phyloP scores from a whole-genome alignment of 2,113 vertebrate species.

The Brevimyrus niger region DNA sequence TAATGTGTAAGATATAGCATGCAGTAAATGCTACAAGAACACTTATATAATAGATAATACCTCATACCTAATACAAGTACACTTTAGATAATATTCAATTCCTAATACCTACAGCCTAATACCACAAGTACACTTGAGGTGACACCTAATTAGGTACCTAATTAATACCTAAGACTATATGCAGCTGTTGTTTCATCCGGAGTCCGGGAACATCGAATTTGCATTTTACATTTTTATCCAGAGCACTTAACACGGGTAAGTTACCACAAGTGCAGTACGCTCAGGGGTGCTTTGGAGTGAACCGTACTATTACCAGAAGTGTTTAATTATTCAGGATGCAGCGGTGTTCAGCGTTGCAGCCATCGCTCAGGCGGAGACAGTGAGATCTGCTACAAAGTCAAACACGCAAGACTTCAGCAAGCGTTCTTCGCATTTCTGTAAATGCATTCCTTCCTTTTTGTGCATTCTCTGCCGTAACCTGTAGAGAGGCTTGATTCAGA shows the following conservation, averaged over 20 bases:
- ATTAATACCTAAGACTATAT: neutral
- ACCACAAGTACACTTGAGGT: conserved; percentile 5
- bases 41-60: neutral
- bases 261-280: neutral
- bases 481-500: neutral
- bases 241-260: neutral
- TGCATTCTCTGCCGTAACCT: neutral
- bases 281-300: neutral
- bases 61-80: neutral
- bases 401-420: neutral
- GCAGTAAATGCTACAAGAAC: neutral
- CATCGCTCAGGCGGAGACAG: neutral
- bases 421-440: neutral
- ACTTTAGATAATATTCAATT: neutral
- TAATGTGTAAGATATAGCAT: neutral
- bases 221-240: neutral
- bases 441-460: neutral
- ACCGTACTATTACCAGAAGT: neutral
- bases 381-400: neutral
- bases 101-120: neutral
- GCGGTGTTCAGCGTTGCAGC: neutral
- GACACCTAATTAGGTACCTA: conserved; percentile 4
- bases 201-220: neutral
- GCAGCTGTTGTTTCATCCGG: neutral
- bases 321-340: neutral